Evolutionary conservation across 2,113 vertebrate genomes (phyloP), one percentile per base, ranked within the genome.

Genomic region (Rhinoderma darwinii): DNA sequence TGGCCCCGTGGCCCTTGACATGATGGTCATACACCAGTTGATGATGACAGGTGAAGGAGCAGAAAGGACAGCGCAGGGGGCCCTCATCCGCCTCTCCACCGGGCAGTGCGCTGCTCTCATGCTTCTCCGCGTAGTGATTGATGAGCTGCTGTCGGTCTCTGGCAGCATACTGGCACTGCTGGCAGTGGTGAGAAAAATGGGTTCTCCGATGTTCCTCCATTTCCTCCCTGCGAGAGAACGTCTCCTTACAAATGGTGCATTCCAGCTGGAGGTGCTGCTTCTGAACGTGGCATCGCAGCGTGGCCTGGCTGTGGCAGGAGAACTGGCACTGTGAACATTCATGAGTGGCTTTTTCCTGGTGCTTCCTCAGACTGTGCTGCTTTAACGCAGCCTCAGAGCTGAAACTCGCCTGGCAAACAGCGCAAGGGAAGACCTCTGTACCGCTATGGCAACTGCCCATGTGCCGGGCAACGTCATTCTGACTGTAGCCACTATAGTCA

Each of bases 21-120:
- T 99, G 98, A 89, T 98, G 97, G 91, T 99, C 97, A 0, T 97
- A 92, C 54, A 99, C 97, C 37, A 98, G 91, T 89, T 97, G 96
- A 88, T 98, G 95, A 43, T 51, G 87, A 90, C 98, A 99, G 0
- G 93, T 7, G 0, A 99, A 99, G 79, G 94, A 92, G 0, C 98
- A 99, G 25, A 94, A 94, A 44, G 95, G 95, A 89, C 98, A 99
- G 44, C 0, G 93, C 39, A 98, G 92, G 0, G 93, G 91, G 80
- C 93, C 94, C 61, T 94, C 95, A 0, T 89, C 59, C 0, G 90
- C 92, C 0, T 89, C 92, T 0, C 82, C 68, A 15, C 76, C 75
- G 0, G 73, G 88, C 0, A 77, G 32, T 0, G 88, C 0, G 0
- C 86, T 32, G 0, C 90, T 91, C 89, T 99, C 98, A 0, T 99